Evolutionary conservation across 2,113 vertebrate genomes (phyloP), one percentile per base, ranked within the genome.

Genomic region (Clarias macrocephalus): DNA sequence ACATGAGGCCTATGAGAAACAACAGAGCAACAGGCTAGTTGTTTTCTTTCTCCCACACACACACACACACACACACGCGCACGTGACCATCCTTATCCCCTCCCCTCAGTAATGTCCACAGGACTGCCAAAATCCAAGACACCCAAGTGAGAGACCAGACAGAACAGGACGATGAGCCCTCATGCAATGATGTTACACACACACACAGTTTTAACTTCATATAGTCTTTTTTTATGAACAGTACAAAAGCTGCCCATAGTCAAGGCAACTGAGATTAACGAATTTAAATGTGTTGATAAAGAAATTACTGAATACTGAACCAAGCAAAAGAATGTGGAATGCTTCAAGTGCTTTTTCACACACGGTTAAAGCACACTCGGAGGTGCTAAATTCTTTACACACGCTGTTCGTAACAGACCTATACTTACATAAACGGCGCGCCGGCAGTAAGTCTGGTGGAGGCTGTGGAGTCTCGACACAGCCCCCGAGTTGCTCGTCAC

Each of bases 11-110:
- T 68, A 84, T 8, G 0, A 60, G 56, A 81, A 89, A 87, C 77
- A 84, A 79, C 66, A 80, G 83, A 18, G 37, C 68, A 28, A 66
- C 13, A 83, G 81, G 81, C 37, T 66, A 30, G 25, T 25, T 89
- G n/a, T 62, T 15, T 76, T 25, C 75, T 52, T 28, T 13, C 79
- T 37, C 30, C 18, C 80, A 6, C 6, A 60, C 42, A 66, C 75
- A 85, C 76, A 85, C 85, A 84, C n/a, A 88, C 60, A 89, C 9
- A 84, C 7, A 85, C 30, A 19, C 68, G 23, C 72, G 52, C 72
- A 52, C 70, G 42, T 30, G 30, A 84, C 12, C 21, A 81, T 25
- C 59, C 37, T 63, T n/a, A 37, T 37, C 79, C n/a, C n/a, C 30
- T 63, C 59, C 33, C 15, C 54, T 10, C 76, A 30, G 54, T 37